These are phyloP conservation scores for Thyatira batis DNA, from an alignment of 2,888 invertebrate genomes.

Conservation along the genomic window DNA sequence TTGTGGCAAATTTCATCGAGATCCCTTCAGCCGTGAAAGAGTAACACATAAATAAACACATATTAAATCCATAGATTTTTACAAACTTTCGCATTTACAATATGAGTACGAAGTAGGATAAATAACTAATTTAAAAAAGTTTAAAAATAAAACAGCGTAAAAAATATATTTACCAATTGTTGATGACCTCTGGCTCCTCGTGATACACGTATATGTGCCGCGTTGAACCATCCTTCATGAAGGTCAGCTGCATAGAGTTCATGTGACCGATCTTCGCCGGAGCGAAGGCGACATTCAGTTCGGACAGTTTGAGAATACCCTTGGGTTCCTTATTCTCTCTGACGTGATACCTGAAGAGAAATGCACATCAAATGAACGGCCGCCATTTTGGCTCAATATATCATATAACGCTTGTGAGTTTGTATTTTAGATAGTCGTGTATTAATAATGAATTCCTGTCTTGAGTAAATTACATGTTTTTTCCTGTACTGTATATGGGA, in stretches of 20 bases:
- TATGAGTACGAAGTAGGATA: too few species aligned
- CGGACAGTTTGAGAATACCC: conserved; percentile 89
- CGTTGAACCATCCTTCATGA: conserved; percentile 92
- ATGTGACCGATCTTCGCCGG: conserved; percentile 90
- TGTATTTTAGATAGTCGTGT: neutral
- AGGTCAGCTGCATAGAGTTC: conserved; percentile 93
- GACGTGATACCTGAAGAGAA: conserved; percentile 83
- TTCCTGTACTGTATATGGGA: neutral
- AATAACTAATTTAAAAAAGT: conserved; percentile 2
- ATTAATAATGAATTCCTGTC: neutral
- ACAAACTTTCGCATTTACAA: too few species aligned
- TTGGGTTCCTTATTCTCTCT: conserved; percentile 91
- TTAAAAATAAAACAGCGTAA: conserved; percentile 4
- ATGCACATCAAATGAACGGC: neutral
- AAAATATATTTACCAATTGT: conserved; percentile 85
- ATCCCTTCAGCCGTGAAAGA: too few species aligned
- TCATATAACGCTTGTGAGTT: neutral
- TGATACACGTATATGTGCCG: conserved; percentile 94
- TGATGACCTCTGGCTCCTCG: conserved; percentile 92
- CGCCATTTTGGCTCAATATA: conserved; percentile 6
- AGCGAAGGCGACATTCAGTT: conserved; percentile 92
- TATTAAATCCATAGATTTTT: too few species aligned
- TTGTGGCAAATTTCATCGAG: too few species aligned
- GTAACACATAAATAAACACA: too few species aligned
- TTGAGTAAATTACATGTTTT: neutral